phyloP scores from a whole-genome alignment of 2,797 vertebrate species.

The Emydoidea blandingii region DNA sequence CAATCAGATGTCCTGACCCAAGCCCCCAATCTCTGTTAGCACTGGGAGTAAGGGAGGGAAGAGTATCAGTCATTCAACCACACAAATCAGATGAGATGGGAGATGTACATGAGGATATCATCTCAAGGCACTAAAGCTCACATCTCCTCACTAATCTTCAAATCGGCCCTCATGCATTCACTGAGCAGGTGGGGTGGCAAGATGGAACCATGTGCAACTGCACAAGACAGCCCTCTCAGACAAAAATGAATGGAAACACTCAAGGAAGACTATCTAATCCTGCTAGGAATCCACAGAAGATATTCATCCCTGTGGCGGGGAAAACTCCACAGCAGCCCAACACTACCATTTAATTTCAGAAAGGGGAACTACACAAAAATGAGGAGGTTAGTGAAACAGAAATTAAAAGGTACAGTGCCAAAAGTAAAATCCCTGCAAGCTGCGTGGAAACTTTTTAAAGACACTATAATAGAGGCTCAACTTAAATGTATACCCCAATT shows the following conservation, averaged over 20 bases:
- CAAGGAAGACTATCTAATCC: not conserved
- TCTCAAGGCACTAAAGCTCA: not conserved
- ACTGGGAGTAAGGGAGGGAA: not conserved
- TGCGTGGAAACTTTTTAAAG: too few species aligned
- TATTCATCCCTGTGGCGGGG: not conserved
- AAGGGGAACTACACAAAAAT: too few species aligned
- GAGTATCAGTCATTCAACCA: not conserved
- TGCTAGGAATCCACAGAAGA: slow-evolving; percentile 21
- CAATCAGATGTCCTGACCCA: not conserved
- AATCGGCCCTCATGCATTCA: not conserved
- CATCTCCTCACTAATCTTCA: not conserved
- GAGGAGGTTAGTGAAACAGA: too few species aligned
- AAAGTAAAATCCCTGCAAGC: too few species aligned
- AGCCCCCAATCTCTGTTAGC: not conserved
- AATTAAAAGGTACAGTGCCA: too few species aligned
- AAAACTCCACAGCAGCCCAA: too few species aligned
- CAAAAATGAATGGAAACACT: not conserved
- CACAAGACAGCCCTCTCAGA: not conserved
- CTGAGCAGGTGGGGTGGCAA: not conserved
- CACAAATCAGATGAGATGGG: not conserved
- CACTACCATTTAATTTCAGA: too few species aligned
- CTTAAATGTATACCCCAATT: too few species aligned
- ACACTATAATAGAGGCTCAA: too few species aligned
- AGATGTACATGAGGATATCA: not conserved
- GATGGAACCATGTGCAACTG: slow-evolving; percentile 10